Conservation (phyloP, 2,888 invertebrate species). For the Lissocephala sabroskyi region DNA sequence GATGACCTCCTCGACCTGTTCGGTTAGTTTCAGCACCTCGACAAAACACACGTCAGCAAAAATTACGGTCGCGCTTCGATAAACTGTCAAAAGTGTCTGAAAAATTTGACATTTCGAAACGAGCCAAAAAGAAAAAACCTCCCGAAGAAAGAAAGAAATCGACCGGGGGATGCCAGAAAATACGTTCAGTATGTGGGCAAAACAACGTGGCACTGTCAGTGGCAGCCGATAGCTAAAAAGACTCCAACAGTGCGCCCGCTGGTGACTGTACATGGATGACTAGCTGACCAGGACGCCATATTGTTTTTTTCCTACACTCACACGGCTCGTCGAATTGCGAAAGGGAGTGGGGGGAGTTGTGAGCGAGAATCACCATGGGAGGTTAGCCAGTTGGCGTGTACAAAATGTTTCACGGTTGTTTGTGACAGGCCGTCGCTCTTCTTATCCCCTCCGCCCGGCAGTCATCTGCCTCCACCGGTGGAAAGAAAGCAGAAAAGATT, state of each 20-base stretch:
- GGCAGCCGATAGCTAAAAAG: conserved; percentile 45
- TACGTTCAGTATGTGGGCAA: conserved; percentile 18
- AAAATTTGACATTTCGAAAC: conserved; percentile 58
- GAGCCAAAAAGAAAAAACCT: conserved; percentile 15
- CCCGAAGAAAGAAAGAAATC: conserved; percentile 12
- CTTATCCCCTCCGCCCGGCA: conserved; percentile 8
- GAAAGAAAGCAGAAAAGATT: conserved; percentile 31
- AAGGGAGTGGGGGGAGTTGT: background rate
- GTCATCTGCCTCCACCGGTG: background rate
- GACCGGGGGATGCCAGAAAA: conserved; percentile 7
- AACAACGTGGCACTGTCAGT: conserved; percentile 56
- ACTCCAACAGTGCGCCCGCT: conserved; percentile 4
- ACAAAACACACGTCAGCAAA: conserved; percentile 53
- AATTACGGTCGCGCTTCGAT: conserved; percentile 59
- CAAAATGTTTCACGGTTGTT: conserved; percentile 54
- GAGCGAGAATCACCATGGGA: no score
- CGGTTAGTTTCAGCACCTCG: conserved; percentile 46
- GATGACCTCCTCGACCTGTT: background rate
- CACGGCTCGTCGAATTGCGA: conserved; percentile 12
- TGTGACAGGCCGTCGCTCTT: no score
- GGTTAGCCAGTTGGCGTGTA: no score
- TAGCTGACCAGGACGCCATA: conserved; percentile 44
- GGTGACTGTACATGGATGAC: conserved; percentile 13
- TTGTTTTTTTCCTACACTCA: conserved; percentile 48
- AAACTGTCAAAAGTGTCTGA: conserved; percentile 64